Evolutionary conservation across 2,797 vertebrate species (phyloP), one percentile per base, ranked within the genome.

Genomic region (Jordanella pulchra): DNA sequence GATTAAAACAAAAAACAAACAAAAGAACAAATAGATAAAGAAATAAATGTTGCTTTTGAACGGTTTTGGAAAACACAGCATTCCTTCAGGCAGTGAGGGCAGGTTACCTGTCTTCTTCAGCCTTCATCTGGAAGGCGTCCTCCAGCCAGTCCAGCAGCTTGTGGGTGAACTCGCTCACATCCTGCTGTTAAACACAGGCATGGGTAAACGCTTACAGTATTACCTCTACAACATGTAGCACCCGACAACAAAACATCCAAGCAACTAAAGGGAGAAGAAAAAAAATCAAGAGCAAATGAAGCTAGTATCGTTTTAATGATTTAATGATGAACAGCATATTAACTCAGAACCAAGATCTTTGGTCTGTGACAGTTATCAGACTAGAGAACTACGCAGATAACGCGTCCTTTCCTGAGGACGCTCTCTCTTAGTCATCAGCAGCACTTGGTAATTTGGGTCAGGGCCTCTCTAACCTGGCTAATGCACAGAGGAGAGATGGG

Each of bases 161-260:
- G 91, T 99, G 98, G 77, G 97, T 99, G 91, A 99, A 99, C 93
- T 99, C 98, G 72, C 98, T 99, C 79, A 99, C 98, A 4, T 99
- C 98, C 95, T 99, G 98, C 97, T 99, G 94, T 94, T 87, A 78
- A 87, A 58, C 30, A 70, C 73, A 80, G 25, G 15, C 12, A 72
- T 4, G 53, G 55, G 12, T 14, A 23, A 76, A 44, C 65, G 65
- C 60, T 79, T 73, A 69, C 14, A 66, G n/a, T 3, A n/a, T 9
- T 12, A 48, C 25, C 55, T 71, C 35, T 67, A 42, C 32, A 66
- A 42, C 44, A 63, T 0, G 7, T 30, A 69, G 70, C 69, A 58
- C 58, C 65, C 55, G 80, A 79, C 70, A 35, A 15, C 39, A 66
- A 39, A 55, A 65, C n/a, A 71, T 45, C 73, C 71, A 51, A 45